Percentiles rank a stretch among this genome's conserved stretches.
Conservation (phyloP, 1,140 invertebrate genomes). For the Hesperophylax magnus region DNA sequence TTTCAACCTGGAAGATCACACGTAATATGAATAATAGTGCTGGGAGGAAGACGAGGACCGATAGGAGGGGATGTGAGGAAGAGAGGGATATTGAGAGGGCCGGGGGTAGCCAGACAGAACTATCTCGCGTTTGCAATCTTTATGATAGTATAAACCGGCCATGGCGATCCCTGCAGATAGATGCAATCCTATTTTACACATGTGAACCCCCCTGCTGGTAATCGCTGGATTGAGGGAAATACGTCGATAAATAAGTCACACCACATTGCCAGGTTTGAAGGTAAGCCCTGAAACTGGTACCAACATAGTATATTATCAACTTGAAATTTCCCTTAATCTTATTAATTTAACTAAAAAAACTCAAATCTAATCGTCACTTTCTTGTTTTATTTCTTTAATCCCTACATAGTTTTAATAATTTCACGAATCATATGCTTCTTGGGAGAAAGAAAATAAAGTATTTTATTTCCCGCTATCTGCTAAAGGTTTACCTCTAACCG, state of each 20-base stretch:
- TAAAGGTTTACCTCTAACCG: too few relatives aligned
- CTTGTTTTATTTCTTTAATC: too few relatives aligned
- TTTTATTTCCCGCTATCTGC: too few relatives aligned
- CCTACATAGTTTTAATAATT: too few relatives aligned
- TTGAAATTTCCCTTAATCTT: too few relatives aligned
- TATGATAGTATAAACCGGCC: slow-evolving; percentile 50
- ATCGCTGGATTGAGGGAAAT: slow-evolving; percentile 5
- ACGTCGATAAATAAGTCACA: slow-evolving; percentile 1
- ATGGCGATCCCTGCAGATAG: slow-evolving; percentile 44
- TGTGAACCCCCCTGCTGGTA: slow-evolving; percentile 15
- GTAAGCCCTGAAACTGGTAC: neutral
- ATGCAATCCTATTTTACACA: slow-evolving; percentile 51
- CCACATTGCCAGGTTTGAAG: neutral
- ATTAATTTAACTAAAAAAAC: too few relatives aligned
- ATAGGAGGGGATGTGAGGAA: neutral
- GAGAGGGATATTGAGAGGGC: slow-evolving; percentile 1
- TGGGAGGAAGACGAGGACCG: neutral
- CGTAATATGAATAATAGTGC: too few relatives aligned
- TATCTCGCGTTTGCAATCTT: slow-evolving; percentile 53
- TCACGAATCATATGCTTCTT: too few relatives aligned
- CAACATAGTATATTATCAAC: too few relatives aligned
- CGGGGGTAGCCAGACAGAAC: slow-evolving; percentile 20
- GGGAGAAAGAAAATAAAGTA: too few relatives aligned
- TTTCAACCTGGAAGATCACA: too few relatives aligned
- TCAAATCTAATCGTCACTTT: too few relatives aligned